Percentiles rank a stretch among this genome's conserved stretches.
phyloP scores from a whole-genome alignment of 2,113 vertebrate species.

The Oophaga pumilio region DNA sequence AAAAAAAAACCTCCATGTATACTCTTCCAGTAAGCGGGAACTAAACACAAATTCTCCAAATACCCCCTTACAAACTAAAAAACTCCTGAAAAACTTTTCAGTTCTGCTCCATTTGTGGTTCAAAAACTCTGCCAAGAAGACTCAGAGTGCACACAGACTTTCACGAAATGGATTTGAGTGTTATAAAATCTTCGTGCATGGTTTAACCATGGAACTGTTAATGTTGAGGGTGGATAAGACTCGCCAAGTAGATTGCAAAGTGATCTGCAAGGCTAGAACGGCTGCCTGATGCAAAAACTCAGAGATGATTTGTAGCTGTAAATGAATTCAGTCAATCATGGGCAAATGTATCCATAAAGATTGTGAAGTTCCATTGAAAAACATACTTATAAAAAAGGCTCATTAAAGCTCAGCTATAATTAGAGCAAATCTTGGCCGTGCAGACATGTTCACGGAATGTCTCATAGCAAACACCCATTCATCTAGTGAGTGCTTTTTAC shows the following conservation, averaged over 20 bases:
- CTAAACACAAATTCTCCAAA: too few relatives aligned
- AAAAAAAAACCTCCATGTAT: too few relatives aligned
- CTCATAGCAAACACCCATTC: not conserved
- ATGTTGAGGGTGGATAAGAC: not conserved
- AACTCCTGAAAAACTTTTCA: too few relatives aligned
- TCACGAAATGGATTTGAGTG: not conserved
- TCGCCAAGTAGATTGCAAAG: not conserved
- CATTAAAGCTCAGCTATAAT: not conserved
- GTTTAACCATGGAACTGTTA: not conserved
- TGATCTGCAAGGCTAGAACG: not conserved
- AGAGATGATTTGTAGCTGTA: not conserved
- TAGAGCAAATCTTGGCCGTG: not conserved
- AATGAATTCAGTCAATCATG: not conserved
- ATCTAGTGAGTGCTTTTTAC: not conserved
- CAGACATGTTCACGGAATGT: constrained; percentile 6
- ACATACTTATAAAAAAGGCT: not conserved
- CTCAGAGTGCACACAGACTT: too few relatives aligned
- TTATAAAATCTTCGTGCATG: not conserved
- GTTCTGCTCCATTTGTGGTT: too few relatives aligned
- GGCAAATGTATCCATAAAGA: not conserved
- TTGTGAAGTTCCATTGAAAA: not conserved
- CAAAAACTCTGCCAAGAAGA: too few relatives aligned
- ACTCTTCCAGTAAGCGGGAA: too few relatives aligned
- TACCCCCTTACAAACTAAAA: too few relatives aligned
- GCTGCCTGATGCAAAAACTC: not conserved